Conservation (phyloP, 2,797 vertebrate genomes). For the Onychomys arenicola region DNA sequence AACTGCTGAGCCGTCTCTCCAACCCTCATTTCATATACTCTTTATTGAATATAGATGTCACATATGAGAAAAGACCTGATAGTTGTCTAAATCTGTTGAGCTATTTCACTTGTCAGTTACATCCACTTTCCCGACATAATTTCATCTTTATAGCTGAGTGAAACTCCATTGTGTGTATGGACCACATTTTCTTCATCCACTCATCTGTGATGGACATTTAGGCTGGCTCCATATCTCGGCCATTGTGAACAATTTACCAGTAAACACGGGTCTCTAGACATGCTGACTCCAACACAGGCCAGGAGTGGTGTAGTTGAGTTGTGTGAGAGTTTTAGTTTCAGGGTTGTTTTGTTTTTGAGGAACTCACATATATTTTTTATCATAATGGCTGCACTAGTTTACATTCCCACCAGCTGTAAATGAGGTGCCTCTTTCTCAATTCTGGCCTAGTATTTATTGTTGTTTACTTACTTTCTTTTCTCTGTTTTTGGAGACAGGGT, state of each 20-base stretch:
- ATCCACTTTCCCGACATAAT: background rate
- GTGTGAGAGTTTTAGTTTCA: too few species aligned
- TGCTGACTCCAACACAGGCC: fast-evolving
- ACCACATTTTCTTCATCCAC: background rate
- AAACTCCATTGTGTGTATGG: background rate
- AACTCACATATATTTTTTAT: background rate
- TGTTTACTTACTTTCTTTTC: too few species aligned
- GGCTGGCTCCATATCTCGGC: background rate
- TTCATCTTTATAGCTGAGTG: background rate
- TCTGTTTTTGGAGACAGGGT: too few species aligned
- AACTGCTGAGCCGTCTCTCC: background rate
- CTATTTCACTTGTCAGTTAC: background rate
- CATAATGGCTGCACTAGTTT: background rate
- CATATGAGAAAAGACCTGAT: background rate
- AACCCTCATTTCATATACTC: background rate
- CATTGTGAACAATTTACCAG: too few species aligned
- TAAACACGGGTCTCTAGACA: background rate
- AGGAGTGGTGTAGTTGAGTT: background rate
- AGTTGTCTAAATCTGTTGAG: background rate
- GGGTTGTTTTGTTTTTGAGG: background rate
- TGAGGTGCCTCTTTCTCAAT: too few species aligned
- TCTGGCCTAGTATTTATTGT: too few species aligned
- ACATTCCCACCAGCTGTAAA: too few species aligned
- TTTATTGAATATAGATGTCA: background rate
- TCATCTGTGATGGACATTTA: too few species aligned